phyloP scores from a whole-genome alignment of 2,113 vertebrate genomes.

The Ptyas mucosa region DNA sequence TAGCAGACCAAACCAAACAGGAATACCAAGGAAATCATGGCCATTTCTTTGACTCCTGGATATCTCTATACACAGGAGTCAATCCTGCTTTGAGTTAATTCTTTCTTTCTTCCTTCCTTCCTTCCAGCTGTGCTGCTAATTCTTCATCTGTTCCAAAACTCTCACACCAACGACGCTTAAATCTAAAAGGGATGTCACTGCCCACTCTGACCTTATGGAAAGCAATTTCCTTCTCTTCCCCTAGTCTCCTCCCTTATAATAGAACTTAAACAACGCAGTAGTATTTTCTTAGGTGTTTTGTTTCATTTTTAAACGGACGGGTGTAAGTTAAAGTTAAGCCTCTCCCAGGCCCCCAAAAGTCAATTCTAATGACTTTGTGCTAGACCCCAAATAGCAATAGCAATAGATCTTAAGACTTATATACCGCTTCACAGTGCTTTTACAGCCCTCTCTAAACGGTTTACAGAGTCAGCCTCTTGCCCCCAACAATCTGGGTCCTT shows the following conservation, averaged over 20 bases:
- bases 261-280: background rate
- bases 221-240: background rate
- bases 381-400: background rate
- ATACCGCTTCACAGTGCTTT: too few species aligned
- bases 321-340: background rate
- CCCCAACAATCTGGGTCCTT: too few species aligned
- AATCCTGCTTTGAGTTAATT: background rate
- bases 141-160: background rate
- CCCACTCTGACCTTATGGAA: background rate
- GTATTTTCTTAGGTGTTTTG: background rate
- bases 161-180: conserved; percentile 39
- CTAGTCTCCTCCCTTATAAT: accelerated
- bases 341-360: background rate
- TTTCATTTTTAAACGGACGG: background rate
- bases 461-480: too few species aligned
- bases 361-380: background rate
- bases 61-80: accelerated
- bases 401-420: too few species aligned
- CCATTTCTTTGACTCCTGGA: conserved; percentile 10
- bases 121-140: accelerated
- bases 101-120: background rate
- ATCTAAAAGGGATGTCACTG: conserved; percentile 3
- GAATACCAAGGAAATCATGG: background rate
- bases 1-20: background rate
- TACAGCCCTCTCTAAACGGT: too few species aligned